These are phyloP conservation scores for Egretta garzetta DNA, from an alignment of 2,113 vertebrate genomes.

Conservation along the genomic window DNA sequence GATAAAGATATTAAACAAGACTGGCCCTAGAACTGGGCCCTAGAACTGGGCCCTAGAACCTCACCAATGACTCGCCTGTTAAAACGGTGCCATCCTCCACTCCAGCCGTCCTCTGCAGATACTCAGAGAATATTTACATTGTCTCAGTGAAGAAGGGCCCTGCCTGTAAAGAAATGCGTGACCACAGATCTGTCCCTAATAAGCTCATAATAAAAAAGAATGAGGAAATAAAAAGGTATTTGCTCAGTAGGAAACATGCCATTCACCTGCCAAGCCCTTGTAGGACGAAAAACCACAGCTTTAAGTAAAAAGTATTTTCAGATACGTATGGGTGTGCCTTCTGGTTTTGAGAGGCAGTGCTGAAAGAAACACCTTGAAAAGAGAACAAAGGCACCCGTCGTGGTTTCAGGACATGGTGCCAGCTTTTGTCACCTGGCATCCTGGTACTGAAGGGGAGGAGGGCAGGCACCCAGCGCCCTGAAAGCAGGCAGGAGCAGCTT, in stretches of 20 bases:
- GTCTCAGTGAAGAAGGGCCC: not conserved
- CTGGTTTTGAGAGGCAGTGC: not conserved
- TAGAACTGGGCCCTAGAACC: too few species aligned
- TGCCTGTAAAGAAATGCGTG: not conserved
- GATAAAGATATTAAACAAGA: too few species aligned
- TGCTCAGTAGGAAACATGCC: not conserved
- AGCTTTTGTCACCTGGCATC: not conserved
- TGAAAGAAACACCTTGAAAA: not conserved
- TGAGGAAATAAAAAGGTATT: not conserved
- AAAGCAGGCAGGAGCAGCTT: not conserved
- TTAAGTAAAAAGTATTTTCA: not conserved
- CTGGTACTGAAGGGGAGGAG: not conserved
- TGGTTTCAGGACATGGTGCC: not conserved
- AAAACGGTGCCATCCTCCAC: not conserved
- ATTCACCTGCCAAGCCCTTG: not conserved
- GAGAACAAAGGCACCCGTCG: not conserved
- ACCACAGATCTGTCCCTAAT: not conserved
- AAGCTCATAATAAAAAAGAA: not conserved
- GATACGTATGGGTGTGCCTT: not conserved
- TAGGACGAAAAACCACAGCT: not conserved
- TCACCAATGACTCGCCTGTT: not conserved
- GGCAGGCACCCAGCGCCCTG: accelerated
- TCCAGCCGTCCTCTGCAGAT: not conserved
- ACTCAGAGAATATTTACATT: not conserved
- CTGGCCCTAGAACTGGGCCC: too few species aligned